A percentile compares a stretch with the other conserved stretches of the same genome.
Evolutionary conservation across 1,140 invertebrate genomes (phyloP).

Genomic region (Adoxophyes honmai): DNA sequence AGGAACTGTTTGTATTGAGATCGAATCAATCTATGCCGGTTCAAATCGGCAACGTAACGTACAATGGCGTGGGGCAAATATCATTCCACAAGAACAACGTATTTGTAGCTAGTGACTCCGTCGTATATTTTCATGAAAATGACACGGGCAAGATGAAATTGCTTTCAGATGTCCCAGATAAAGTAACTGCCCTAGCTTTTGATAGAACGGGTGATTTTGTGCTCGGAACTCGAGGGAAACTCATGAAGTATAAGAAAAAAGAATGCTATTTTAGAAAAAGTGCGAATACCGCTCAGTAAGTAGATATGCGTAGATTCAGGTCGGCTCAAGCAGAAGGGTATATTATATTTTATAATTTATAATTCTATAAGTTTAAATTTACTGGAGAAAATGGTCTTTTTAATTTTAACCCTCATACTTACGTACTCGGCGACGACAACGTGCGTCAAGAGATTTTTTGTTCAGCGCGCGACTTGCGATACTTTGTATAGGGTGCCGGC

Average conservation of each 20-base stretch:
- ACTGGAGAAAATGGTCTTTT: no score
- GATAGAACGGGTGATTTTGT: conserved; percentile 48
- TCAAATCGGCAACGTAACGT: conserved; percentile 45
- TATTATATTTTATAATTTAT: no score
- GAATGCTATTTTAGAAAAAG: conserved; percentile 42
- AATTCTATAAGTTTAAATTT: no score
- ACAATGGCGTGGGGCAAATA: conserved; percentile 55
- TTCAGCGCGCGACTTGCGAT: no score
- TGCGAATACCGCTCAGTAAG: no score
- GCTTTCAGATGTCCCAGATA: conserved; percentile 42
- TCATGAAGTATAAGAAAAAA: conserved; percentile 51
- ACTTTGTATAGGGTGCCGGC: no score
- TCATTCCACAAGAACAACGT: conserved; percentile 48
- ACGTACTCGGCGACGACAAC: no score
- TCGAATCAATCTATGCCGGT: conserved; percentile 31
- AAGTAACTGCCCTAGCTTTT: conserved; percentile 55
- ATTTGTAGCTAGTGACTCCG: conserved; percentile 47
- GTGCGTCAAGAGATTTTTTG: no score
- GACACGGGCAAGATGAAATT: conserved; percentile 45
- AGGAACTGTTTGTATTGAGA: conserved; percentile 50
- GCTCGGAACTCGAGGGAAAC: conserved; percentile 45
- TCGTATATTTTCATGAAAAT: conserved; percentile 53
- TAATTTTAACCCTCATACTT: no score
- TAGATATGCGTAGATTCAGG: no score
- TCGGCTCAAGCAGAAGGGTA: no score